Base-by-base conservation (phyloP, 2,113 vertebrate species). In the Dryoscopus gambensis region DNA sequence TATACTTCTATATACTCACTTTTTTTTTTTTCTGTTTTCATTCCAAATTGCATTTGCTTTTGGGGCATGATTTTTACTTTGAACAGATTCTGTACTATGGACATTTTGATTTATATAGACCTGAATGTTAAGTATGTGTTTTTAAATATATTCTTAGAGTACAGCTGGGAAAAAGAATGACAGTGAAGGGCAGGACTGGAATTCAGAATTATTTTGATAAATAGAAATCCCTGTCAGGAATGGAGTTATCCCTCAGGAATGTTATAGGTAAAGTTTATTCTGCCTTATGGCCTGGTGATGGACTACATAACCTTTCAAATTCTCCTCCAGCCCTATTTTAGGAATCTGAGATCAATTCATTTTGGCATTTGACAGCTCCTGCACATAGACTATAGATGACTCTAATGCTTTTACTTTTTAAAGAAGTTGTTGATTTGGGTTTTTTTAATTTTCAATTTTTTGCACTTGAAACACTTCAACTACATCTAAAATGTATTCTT, bases 301-400 rank as follows among this genome's bases (percentile, higher is more conserved):
- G 94, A 93, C 90, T 95, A 47, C 37, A 52, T 81, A 89, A 96
- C 92, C 90, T 96, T 97, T 97, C 64, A 86, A 62, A 84, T 86
- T 62, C 50, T 96, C 47, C 42, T 77, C 42, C 44, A 88, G 59
- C 46, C 63, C 16, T 70, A 9, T 80, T 95, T 92, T 90, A 70
- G 84, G 73, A 90, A 70, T 88, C 76, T 84, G 31, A 96, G 82
- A 94, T 92, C 82, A 90, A 77, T 92, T 86, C 35, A 68, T 94
- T 87, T 64, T 94, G 84, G 18, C 82, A 84, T 86, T 90, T 91
- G 93, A 63, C 90, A 93, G 42, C 17, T 63, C 33, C 64, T 92
- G 15, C 86, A 35, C 49, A 17, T 52, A 33, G 13, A 33, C 21
- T 79, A 9, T 19, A 65, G 31, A 35, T 70, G 16, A 37, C 70